A percentile compares a stretch with the other conserved stretches of the same genome.
Evolutionary conservation across 1,140 invertebrate genomes (phyloP).

Genomic region (Hyphantria cunea): DNA sequence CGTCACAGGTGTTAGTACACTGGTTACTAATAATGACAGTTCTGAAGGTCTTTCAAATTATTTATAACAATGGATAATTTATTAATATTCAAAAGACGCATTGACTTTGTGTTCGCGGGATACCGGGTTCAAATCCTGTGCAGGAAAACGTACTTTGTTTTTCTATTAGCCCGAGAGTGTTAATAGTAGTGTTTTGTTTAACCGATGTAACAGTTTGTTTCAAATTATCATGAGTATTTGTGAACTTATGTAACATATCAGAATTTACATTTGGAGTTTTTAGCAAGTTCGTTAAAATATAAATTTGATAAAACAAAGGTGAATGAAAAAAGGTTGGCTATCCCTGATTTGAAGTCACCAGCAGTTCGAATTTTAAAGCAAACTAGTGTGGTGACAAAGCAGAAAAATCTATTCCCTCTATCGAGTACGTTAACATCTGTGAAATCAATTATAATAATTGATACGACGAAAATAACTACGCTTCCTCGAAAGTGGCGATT

Average conservation of each 20-base stretch:
- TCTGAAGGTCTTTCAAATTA: too few relatives aligned
- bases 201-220: too few relatives aligned
- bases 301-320: neutral
- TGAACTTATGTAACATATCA: too few relatives aligned
- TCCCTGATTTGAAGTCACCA: neutral
- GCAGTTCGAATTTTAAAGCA: conserved; percentile 2
- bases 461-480: conserved; percentile 70
- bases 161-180: too few relatives aligned
- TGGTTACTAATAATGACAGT: conserved; percentile 20
- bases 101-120: too few relatives aligned
- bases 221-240: too few relatives aligned
- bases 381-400: conserved; percentile 30
- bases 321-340: neutral
- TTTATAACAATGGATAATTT: conserved; percentile 18
- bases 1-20: conserved; percentile 25
- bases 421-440: conserved; percentile 57
- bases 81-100: conserved; percentile 20
- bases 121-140: too few relatives aligned
- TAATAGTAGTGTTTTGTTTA: too few relatives aligned
- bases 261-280: too few relatives aligned
- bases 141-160: too few relatives aligned
- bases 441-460: conserved; percentile 77
- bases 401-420: conserved; percentile 41
- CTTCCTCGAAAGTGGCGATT: conserved; percentile 58
- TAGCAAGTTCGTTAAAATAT: too few relatives aligned